Evolutionary conservation across 2,888 invertebrate species (phyloP), one percentile per base, ranked within the genome.

Genomic region (Drosophila mayaguana): DNA sequence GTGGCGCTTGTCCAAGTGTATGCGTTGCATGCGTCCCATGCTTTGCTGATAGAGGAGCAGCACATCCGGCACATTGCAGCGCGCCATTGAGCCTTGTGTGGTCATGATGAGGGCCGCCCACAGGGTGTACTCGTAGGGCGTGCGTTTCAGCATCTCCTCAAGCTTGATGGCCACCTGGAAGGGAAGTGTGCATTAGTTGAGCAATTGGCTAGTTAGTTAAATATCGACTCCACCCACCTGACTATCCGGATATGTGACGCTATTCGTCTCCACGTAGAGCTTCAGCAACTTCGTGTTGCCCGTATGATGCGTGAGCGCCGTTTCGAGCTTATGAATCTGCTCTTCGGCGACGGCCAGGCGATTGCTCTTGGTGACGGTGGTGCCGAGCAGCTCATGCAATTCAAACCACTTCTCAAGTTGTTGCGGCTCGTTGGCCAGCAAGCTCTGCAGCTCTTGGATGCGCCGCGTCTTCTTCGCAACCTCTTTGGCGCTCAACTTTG

Each of bases 291-390:
- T 84, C 48, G 94, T 93, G 63, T 94, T 94, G 63, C 93, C 92
- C 4, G 93, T 92, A 92, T 95, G 95, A 48, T 93, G 92, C 34
- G 93, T 92, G 7, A 96, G 87, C 0, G 95, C 95, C 87, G 94
- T 94, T 62, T 95, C 95, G 9, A 95, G 90, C 50, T 95, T 95
- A 14, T 94, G 93, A 53, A 96, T 84, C 91, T 96, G 95, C 61
- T 94, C 94, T 85, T 95, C 94, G 3, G 92, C 91, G 7, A 92
- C 72, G 36, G 91, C 85, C 25, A 90, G 79, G 3, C 91, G 92
- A 2, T 92, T 90, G 77, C 79, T 85, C 63, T 88, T 92, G 54
- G 90, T 85, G 3, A 90, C 79, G 55, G 88, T 90, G 28, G 67
- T 78, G 76, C 94, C 94, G 88, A 96, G 95, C 88, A 94, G 94